These are phyloP conservation scores for Papilio polyxenes DNA, from an alignment of 1,140 invertebrate species.

Conservation along the genomic window DNA sequence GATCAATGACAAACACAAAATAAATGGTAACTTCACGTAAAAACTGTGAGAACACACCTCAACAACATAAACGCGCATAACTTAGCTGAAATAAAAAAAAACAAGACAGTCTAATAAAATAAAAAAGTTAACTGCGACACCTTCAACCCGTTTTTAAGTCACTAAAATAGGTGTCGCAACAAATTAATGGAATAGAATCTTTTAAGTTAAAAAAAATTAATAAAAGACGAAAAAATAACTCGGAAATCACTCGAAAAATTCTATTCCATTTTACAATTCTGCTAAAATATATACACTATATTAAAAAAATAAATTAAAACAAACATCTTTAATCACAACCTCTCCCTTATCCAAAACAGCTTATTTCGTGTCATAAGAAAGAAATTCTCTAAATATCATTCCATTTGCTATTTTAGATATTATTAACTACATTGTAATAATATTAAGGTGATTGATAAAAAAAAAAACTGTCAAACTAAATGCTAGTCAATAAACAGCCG, in stretches of 20 bases:
- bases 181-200: slow-evolving; percentile 24
- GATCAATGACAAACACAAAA: slow-evolving; percentile 27
- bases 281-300: slow-evolving; percentile 37
- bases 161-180: slow-evolving; percentile 12
- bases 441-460: slow-evolving; percentile 42
- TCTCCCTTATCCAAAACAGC: slow-evolving; percentile 31
- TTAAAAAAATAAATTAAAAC: slow-evolving; percentile 41
- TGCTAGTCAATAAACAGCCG: background rate
- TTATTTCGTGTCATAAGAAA: slow-evolving; percentile 7
- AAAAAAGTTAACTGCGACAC: background rate
- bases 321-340: slow-evolving; percentile 46
- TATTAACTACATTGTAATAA: slow-evolving; percentile 34
- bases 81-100: slow-evolving; percentile 10
- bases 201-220: background rate
- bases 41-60: slow-evolving; percentile 4
- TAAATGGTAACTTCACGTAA: slow-evolving; percentile 30
- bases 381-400: slow-evolving; percentile 19
- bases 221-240: slow-evolving; percentile 27
- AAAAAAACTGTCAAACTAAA: background rate
- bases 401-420: slow-evolving; percentile 36
- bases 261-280: slow-evolving; percentile 33
- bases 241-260: slow-evolving; percentile 26
- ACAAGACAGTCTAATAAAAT: slow-evolving; percentile 14
- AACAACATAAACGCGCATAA: slow-evolving; percentile 15
- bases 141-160: slow-evolving; percentile 12